Evolutionary conservation across 2,113 vertebrate genomes (phyloP), one percentile per base, ranked within the genome.

Genomic region (Hyperoodon ampullatus): DNA sequence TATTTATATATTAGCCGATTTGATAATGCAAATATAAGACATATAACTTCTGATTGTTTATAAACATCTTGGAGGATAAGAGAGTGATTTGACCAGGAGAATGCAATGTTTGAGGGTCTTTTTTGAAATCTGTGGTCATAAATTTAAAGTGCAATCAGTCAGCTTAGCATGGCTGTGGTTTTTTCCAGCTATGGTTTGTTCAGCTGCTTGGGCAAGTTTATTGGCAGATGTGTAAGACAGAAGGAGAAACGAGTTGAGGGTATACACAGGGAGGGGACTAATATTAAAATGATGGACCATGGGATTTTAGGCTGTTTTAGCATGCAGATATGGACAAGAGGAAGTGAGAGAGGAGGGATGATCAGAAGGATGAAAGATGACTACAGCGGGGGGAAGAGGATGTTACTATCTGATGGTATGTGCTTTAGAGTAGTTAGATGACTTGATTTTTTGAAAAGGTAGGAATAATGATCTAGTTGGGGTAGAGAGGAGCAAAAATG

Each of bases 381-480:
- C 50, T 30, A 24, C 2, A 19, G 5, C 0, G 21, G 8, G 16
- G 14, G 24, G 3, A n/a, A 5, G 3, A 53, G 24, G 26, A 80
- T 30, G 1, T 21, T n/a, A 19, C 53, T 21, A 26, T 50, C 28
- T 50, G 44, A 47, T 50, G 21, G 8, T 15, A 18, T 70, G 13
- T 61, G n/a, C n/a, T 94, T 86, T 55, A 65, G 24, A 13, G 3
- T 42, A 53, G 24, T 18, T 47, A 65, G 18, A 30, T 53, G 11
- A 87, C 44, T 83, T 82, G 10, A 74, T 75, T 60, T 83, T 84
- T 83, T 95, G 58, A 91, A 81, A 60, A 60, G 21, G 53, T 47
- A 81, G 8, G 7, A 42, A 75, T 74, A 96, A 88, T 24, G 4
- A 88, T 66, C 19, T 39, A 16, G 11, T 21, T 72, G 16, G 30